These are phyloP conservation scores for Cactoblastis cactorum DNA, from an alignment of 2,888 invertebrate species.

Conservation along the genomic window DNA sequence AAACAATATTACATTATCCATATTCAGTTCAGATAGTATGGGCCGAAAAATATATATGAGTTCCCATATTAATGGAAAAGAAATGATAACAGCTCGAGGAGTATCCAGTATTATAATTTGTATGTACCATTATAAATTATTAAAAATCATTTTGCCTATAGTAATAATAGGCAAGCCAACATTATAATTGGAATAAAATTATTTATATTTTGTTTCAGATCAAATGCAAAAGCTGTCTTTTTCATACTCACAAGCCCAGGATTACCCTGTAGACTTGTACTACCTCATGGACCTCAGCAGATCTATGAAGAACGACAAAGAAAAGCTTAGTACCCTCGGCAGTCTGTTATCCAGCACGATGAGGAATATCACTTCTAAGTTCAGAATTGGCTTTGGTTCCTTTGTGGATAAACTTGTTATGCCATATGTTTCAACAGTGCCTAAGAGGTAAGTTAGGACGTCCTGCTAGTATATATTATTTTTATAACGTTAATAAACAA, in stretches of 20 bases:
- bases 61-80: no score
- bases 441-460: constrained; percentile 87
- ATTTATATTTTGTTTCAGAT: constrained; percentile 72
- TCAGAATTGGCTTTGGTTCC: constrained; percentile 94
- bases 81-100: no score
- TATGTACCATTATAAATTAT: no score
- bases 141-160: no score
- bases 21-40: no score
- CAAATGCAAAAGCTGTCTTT: constrained; percentile 87
- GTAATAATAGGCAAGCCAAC: no score
- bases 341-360: constrained; percentile 89
- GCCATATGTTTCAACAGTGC: constrained; percentile 96
- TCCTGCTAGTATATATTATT: no score
- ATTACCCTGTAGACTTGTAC: constrained; percentile 99
- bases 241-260: constrained; percentile 90
- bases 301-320: constrained; percentile 99
- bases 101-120: no score
- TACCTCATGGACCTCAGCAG: constrained; percentile 99
- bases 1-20: no score
- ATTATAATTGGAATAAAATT: not conserved
- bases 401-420: constrained; percentile 98
- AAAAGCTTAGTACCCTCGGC: constrained; percentile 92
- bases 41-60: no score
- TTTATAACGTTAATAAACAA: no score
- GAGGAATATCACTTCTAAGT: constrained; percentile 95